Base-by-base conservation (phyloP, 2,888 invertebrate species). In the Pilophorus perplexus region DNA sequence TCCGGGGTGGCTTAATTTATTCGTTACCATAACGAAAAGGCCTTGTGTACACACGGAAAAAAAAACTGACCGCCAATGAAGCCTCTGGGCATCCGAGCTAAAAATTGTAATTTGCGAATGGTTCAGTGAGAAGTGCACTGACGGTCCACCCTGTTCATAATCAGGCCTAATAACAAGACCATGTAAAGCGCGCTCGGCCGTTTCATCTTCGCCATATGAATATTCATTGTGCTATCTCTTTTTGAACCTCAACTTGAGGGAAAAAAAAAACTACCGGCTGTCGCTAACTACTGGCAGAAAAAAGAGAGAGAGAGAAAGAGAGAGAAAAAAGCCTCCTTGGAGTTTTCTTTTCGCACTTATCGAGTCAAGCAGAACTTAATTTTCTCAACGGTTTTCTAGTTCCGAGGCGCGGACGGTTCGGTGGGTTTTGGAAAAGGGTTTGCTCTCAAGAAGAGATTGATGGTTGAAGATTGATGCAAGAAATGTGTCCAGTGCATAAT, bases 281-380 rank as follows among this genome's bases (percentile, higher is more conserved):
- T 62, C 62, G 44, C 48, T 62, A 62, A 62, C 62, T 52, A 27
- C 14, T 46, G 62, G 62, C 18, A n/a, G 46, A 28, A 46, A 59
- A 46, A n/a, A n/a, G n/a, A n/a, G n/a, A n/a, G n/a, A n/a, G n/a
- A n/a, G n/a, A n/a, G n/a, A n/a, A n/a, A n/a, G n/a, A n/a, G n/a
- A n/a, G n/a, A n/a, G n/a, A n/a, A n/a, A n/a, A n/a, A n/a, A n/a
- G n/a, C 42, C 22, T 25, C 14, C 28, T 16, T 62, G 46, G 27
- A 28, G 37, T 46, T 62, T 48, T 18, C 23, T 10, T 40, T 46
- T 33, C 46, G 27, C 48, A 20, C 22, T 62, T 62, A 48, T 62
- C 62, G 62, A 62, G 62, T 62, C 62, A 33, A 62, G 46, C 46
- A 46, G 62, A 62, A 62, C 60, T 28, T 46, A n/a, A 60, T 25